Percentiles rank a stretch among this genome's conserved stretches.
Evolutionary conservation across 2,888 invertebrate genomes (phyloP).

Genomic region (Homarus gammarus): DNA sequence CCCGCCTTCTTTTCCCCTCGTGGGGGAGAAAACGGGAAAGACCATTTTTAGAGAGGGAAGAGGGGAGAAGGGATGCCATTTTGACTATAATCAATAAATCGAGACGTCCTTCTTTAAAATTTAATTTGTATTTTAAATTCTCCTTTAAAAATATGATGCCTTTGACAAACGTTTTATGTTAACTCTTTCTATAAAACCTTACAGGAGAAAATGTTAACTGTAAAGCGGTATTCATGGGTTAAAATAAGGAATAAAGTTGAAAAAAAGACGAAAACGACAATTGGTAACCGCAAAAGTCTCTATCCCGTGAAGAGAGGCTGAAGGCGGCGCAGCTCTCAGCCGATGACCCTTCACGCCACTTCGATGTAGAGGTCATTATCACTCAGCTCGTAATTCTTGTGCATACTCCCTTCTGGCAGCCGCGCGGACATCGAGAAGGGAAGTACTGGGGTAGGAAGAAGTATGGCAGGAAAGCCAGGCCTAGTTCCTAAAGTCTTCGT

Average conservation of each 20-base stretch:
- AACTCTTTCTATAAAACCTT: no score
- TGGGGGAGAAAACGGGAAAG: slow-evolving; percentile 34
- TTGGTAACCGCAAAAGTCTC: slow-evolving; percentile 51
- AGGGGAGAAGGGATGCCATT: slow-evolving; percentile 55
- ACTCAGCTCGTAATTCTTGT: slow-evolving; percentile 27
- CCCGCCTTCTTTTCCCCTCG: slow-evolving; percentile 37
- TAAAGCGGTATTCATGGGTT: not conserved
- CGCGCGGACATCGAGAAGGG: not conserved
- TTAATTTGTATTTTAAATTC: not conserved
- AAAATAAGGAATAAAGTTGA: slow-evolving; percentile 15
- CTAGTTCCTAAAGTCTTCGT: no score
- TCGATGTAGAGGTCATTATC: slow-evolving; percentile 33
- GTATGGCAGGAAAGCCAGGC: slow-evolving; percentile 37
- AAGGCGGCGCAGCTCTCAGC: slow-evolving; percentile 1
- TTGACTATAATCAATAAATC: slow-evolving; percentile 66
- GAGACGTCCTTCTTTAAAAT: slow-evolving; percentile 35
- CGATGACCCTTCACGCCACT: slow-evolving; percentile 32
- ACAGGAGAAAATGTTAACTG: not conserved
- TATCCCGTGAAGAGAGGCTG: slow-evolving; percentile 12
- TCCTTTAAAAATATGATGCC: not conserved
- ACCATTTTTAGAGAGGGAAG: slow-evolving; percentile 37
- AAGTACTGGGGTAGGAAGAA: slow-evolving; percentile 9
- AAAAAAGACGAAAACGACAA: slow-evolving; percentile 33
- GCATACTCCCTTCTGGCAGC: slow-evolving; percentile 30
- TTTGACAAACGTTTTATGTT: no score